These are phyloP conservation scores for Chaetodon auriga DNA, from an alignment of 2,113 vertebrate species.

Conservation along the genomic window DNA sequence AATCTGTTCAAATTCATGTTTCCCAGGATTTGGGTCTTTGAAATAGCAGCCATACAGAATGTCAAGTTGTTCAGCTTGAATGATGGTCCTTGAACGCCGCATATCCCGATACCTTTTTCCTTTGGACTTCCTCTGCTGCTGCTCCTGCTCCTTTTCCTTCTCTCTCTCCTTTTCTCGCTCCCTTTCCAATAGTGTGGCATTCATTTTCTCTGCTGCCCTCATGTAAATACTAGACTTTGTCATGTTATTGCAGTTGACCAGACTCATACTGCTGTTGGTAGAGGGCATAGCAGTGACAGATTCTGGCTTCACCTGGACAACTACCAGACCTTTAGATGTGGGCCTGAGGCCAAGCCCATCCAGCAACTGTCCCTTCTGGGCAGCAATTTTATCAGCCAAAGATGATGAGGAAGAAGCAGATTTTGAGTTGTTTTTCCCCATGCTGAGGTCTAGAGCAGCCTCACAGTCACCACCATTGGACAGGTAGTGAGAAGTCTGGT, in stretches of 20 bases:
- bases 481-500: constrained; percentile 72
- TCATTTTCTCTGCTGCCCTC: constrained; percentile 79
- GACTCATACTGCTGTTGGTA: constrained; percentile 68
- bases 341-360: constrained; percentile 84
- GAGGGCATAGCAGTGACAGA: constrained; percentile 61
- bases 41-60: constrained; percentile 93
- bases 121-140: constrained; percentile 79
- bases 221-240: constrained; percentile 78
- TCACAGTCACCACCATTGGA: constrained; percentile 83
- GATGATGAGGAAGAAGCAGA: constrained; percentile 69
- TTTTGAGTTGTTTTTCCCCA: constrained; percentile 82
- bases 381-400: constrained; percentile 72
- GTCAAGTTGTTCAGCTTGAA: constrained; percentile 93
- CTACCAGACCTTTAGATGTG: constrained; percentile 82
- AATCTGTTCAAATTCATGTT: constrained; percentile 93
- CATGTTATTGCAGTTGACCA: constrained; percentile 77
- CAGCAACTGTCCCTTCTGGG: constrained; percentile 82
- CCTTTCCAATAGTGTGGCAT: constrained; percentile 67
- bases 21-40: constrained; percentile 92
- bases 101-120: constrained; percentile 83
- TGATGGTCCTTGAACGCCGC: constrained; percentile 91
- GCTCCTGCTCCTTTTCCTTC: constrained; percentile 65
- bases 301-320: constrained; percentile 85
- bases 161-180: constrained; percentile 75
- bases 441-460: constrained; percentile 84